Evolutionary conservation across 2,888 invertebrate species (phyloP).

Genomic region (Perdita meconis): DNA sequence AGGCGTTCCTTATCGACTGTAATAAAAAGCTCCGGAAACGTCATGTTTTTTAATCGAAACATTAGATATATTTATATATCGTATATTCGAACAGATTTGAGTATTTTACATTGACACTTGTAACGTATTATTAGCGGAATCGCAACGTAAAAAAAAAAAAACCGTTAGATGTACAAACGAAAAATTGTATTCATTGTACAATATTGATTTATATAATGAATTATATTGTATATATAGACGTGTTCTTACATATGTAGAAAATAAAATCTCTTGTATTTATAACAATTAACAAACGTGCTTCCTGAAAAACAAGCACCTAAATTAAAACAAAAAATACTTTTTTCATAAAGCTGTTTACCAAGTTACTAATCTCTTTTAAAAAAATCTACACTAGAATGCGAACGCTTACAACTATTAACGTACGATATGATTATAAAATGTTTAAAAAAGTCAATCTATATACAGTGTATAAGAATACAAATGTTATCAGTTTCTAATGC

Average conservation of each 20-base stretch:
- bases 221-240: neutral
- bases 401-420: neutral
- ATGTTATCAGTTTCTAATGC: constrained; percentile 8
- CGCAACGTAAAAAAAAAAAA: constrained; percentile 32
- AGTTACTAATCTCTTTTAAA: constrained; percentile 8
- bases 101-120: constrained; percentile 22
- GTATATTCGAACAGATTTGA: constrained; percentile 5
- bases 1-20: constrained; percentile 28
- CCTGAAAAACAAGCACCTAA: constrained; percentile 16
- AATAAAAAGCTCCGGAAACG: constrained; percentile 11
- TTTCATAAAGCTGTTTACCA: constrained; percentile 36
- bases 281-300: constrained; percentile 49
- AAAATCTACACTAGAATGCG: constrained; percentile 2
- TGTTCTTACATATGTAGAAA: constrained; percentile 56
- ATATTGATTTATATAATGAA: constrained; percentile 45
- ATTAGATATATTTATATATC: constrained; percentile 5
- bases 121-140: constrained; percentile 29
- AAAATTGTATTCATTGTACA: constrained; percentile 35
- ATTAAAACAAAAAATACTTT: constrained; percentile 23
- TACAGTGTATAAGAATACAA: constrained; percentile 29
- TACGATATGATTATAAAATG: constrained; percentile 18
- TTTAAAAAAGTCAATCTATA: constrained; percentile 16
- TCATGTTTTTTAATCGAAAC: constrained; percentile 19
- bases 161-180: constrained; percentile 52
- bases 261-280: constrained; percentile 58